Base-by-base conservation (phyloP, 2,797 vertebrate genomes). In the Emydoidea blandingii region DNA sequence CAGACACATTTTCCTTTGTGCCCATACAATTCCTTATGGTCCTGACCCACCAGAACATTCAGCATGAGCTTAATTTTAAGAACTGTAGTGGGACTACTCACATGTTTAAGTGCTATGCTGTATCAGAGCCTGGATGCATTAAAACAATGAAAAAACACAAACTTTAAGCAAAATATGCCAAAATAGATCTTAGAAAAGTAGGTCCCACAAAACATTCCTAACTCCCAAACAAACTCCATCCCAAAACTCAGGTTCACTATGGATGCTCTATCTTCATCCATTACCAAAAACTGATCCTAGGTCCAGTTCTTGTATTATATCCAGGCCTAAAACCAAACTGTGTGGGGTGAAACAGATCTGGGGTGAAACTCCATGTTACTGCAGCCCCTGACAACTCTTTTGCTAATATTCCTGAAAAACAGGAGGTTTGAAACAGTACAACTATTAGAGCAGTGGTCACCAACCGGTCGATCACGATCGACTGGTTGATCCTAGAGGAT, bases 151-250 rank as follows among this genome's bases (percentile, higher is more conserved):
- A 57, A 88, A 92, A 93, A 56, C 57, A 86, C 8, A 47, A 50
- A 41, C 76, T 83, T 91, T 54, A 93, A 91, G 41, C 27, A 93
- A 95, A 93, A 87, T 9, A 80, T 49, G 21, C 47, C 81, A 93
- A 92, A 90, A 85, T 4, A 88, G 19, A 93, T 62, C 59, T 89
- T 62, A 89, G 74, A 87, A 87, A 87, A 95, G 80, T 21, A 2
- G 15, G 54, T 74, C 29, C 54, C 37, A 88, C 8, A 91, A 86
- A 95, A 85, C 59, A 93, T 79, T 94, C 10, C 34, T 1, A 93
- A 79, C 2, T 86, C 62, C 34, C 44, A 78, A 50, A 52, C 3
- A 86, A 83, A 78, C 87, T 85, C 72, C 72, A 44, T 87, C 9
- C 27, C 52, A 57, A 68, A 19, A 81, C 11, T 18, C 15, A 81